Conservation (phyloP, 1,140 invertebrate genomes). For the Pollicipes pollicipes region DNA sequence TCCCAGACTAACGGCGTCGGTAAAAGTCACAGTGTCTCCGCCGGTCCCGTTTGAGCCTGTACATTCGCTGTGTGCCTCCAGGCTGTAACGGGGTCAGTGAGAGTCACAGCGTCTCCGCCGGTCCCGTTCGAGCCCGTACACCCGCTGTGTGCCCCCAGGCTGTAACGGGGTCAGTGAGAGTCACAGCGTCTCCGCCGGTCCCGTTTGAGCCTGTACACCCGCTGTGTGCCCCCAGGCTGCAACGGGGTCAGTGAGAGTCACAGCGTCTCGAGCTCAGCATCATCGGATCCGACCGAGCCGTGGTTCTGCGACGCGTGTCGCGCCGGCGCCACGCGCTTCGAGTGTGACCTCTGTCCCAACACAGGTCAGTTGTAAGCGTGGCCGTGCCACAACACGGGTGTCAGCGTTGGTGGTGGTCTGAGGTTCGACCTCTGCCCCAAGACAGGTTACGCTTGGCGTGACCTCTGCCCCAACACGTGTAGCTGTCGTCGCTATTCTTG, state of each 20-base stretch:
- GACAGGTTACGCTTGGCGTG: too few species aligned
- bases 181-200: neutral
- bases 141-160: neutral
- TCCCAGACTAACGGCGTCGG: neutral
- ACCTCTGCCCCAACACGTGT: too few species aligned
- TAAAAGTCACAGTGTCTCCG: too few species aligned
- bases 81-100: neutral
- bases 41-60: neutral
- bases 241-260: slow-evolving; percentile 87
- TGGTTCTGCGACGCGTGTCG: slow-evolving; percentile 99
- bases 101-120: neutral
- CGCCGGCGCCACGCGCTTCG: slow-evolving; percentile 64
- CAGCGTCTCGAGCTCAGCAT: slow-evolving; percentile 74
- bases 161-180: too few species aligned
- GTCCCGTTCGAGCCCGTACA: neutral
- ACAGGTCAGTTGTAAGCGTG: slow-evolving; percentile 30
- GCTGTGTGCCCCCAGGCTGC: slow-evolving; percentile 40
- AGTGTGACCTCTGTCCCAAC: slow-evolving; percentile 73
- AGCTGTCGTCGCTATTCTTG: neutral
- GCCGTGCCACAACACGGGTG: too few species aligned
- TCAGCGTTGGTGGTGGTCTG: too few species aligned
- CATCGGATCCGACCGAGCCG: slow-evolving; percentile 71
- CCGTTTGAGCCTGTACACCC: neutral
- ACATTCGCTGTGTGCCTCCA: neutral
- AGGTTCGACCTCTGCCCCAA: too few species aligned